Evolutionary conservation across 2,888 invertebrate genomes (phyloP), one percentile per base, ranked within the genome.

Genomic region (Watsonalla binaria): DNA sequence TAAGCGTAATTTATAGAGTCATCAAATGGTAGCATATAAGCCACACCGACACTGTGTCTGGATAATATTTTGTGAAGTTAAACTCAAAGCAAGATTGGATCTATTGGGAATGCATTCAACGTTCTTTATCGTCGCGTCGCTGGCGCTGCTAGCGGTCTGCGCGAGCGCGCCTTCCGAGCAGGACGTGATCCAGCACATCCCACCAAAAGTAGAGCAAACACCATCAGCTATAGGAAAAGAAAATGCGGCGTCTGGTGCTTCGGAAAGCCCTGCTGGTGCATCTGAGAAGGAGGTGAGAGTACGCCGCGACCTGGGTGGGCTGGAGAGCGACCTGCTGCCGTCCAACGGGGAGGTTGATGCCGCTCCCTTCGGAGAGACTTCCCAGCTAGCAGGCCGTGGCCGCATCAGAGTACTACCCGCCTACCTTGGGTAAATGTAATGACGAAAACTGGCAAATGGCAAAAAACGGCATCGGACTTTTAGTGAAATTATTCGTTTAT

Each of bases 151-250:
- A 60, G 87, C 79, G 66, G 75, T 66, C 51, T 90, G 84, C 88
- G 78, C 66, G 0, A 81, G 86, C 87, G 83, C 83, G 45, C 87
- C 89, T 56, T 68, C 59, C 59, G 79, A 67, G 55, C 74, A 74
- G 71, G 84, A 86, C 60, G 86, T 82, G 80, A 88, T 90, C 74
- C 82, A 89, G 72, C 84, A 80, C 74, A 87, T 90, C 61, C 86
- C 86, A 37, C 72, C 66, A 84, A 90, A 84, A 69, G 74, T 59
- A 65, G 84, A 74, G 65, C 76, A 64, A 87, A 90, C 76, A 90
- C 90, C 80, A 73, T 89, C 82, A 88, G 84, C 68, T 90, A 90
- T 75, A 76, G 84, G 73, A 81, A 82, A 71, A 79, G 78, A 74
- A 74, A 82, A 57, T 84, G 82, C 68, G 82, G 80, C 37, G 46